Conservation (phyloP, 2,888 invertebrate genomes). For the Drosophila paranaensis region DNA sequence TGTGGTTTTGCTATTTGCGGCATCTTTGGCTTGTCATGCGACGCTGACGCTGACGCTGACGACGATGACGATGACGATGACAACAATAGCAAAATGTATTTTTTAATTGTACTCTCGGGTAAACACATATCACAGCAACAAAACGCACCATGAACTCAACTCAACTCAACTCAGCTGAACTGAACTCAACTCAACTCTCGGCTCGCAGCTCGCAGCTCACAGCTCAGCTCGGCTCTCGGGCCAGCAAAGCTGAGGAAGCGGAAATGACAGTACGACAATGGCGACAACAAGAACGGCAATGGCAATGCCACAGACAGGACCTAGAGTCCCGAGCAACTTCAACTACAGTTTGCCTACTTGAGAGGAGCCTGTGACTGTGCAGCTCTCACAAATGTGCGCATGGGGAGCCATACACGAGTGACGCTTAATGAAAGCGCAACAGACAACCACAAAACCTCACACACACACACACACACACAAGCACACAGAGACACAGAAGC, state of each 20-base stretch:
- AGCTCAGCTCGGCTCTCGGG: neutral
- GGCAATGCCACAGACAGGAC: slow-evolving; percentile 65
- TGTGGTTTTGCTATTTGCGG: slow-evolving; percentile 70
- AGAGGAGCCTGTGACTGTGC: slow-evolving; percentile 32
- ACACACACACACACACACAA: slow-evolving; percentile 4
- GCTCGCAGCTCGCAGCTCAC: neutral
- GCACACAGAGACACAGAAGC: neutral
- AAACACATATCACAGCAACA: slow-evolving; percentile 62
- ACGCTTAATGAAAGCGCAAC: slow-evolving; percentile 79
- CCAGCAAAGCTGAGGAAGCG: slow-evolving; percentile 67
- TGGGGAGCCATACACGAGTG: slow-evolving; percentile 76
- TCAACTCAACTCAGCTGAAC: slow-evolving; percentile 33
- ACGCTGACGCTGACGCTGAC: slow-evolving; percentile 56
- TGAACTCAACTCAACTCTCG: slow-evolving; percentile 2
- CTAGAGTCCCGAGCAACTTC: slow-evolving; percentile 35
- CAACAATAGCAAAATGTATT: slow-evolving; percentile 76
- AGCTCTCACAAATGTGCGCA: slow-evolving; percentile 57
- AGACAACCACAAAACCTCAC: slow-evolving; percentile 41
- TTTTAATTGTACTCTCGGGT: slow-evolving; percentile 80
- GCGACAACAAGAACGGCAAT: slow-evolving; percentile 66
- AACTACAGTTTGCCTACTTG: slow-evolving; percentile 64
- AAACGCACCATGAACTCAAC: slow-evolving; percentile 62
- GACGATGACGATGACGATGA: slow-evolving; percentile 63
- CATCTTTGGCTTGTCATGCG: slow-evolving; percentile 78
- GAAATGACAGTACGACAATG: slow-evolving; percentile 77